Base-by-base conservation (phyloP, 2,797 vertebrate species). In the Falco naumanni region DNA sequence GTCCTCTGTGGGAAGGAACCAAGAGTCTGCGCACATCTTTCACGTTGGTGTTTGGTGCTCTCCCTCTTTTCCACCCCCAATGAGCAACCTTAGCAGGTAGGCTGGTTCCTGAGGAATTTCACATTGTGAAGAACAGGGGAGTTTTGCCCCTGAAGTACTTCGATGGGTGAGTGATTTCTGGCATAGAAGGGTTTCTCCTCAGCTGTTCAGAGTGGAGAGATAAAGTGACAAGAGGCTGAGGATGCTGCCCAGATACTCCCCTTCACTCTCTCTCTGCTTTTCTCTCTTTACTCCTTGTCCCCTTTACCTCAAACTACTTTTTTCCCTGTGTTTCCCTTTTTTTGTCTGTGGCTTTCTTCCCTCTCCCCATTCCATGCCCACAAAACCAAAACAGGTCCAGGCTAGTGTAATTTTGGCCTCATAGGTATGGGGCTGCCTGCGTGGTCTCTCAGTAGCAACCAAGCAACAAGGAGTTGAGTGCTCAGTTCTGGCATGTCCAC, bases 91-190 rank as follows among this genome's bases (percentile, higher is more conserved):
- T 98, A 65, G 93, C 96, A 51, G 98, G 98, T 48, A 98, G 97
- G 65, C 96, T 99, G 90, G 96, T 99, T 93, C 99, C 99, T 37
- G 98, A 98, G 77, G 99, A 99, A 89, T 99, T 98, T 97, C 98
- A 98, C 82, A 95, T 99, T 6, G 98, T 99, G 92, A 99, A 98
- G 96, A 99, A 98, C 86, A 98, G 97, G 97, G 99, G 99, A 26
- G 95, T 99, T 50, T 91, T 94, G 48, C 98, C 98, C 57, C 98
- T 99, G 81, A 98, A 99, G 92, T 98, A 98, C 93, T 99, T 98
- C 2, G 98, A 99, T 33, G 98, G 99, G 99, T 99, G 93, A 99
- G 99, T 98, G n/a, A 18, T 66, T 89, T 78, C 4, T 51, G 50
- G 3, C 48, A 29, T 43, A 21, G 39, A 26, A 17, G 31, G 56